Evolutionary conservation across 2,797 vertebrate species (phyloP), one percentile per base, ranked within the genome.

Genomic region (Diplodus puntazzo): DNA sequence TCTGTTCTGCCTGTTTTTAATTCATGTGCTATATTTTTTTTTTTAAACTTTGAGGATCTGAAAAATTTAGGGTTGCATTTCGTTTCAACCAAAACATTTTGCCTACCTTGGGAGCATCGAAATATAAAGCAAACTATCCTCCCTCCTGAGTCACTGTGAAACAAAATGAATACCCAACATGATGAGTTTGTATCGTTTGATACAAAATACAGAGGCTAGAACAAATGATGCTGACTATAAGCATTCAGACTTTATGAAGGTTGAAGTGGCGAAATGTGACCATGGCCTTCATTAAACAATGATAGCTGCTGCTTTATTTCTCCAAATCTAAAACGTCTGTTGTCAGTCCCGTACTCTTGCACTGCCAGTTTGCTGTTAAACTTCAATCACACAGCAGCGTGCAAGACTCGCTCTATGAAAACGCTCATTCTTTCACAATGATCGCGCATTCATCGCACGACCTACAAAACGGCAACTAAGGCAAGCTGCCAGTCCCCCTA

Each of bases 401-500:
- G 21, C 11, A 12, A 20, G 30, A 58, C 20, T 34, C 27, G 43
- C 64, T 62, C 12, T 67, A 39, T 27, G 55, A 71, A 65, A 61
- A 27, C 5, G 11, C 27, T 71, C 21, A 75, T 45, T 17, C 14
- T 62, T 58, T 79, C 34, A 69, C 25, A 30, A 10, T 48, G 12
- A 46, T 66, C 7, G 39, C 58, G 54, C 25, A 46, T 64, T 64
- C 43, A 42, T 61, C 16, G 9, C 45, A 79, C 9, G 34, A 65
- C 25, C 27, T 23, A 68, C 60, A 77, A 71, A 67, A 62, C 13
- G 67, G 69, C 21, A 62, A 69, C 75, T 23, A 59, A 76, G 69
- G 75, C 78, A 64, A 52, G 60, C 46, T 74, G 83, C 81, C 82
- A 84, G 63, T 69, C n/a, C 48, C 52, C 23, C 52, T 3, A 85